Base-by-base conservation (phyloP, 2,797 vertebrate genomes). In the Clamator glandarius region DNA sequence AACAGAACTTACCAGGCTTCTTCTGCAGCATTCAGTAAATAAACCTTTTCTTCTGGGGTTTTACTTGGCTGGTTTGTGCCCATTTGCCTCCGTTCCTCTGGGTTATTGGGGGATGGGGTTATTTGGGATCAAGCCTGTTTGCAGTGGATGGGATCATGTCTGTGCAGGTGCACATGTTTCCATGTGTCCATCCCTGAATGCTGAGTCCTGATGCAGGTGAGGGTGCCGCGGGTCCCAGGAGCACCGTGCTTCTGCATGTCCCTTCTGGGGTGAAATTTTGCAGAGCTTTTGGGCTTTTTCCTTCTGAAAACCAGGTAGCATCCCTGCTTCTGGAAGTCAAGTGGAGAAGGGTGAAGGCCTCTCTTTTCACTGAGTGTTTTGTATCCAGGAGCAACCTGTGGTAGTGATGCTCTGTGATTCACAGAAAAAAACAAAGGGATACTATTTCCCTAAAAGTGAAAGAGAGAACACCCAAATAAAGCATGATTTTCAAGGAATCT, bases 21-120 rank as follows among this genome's bases (percentile, higher is more conserved):
- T 93, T 98, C 98, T 96, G 98, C 98, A 88, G 98, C 98, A 96
- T 98, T 99, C 98, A 98, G 98, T 99, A 98, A 98, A 97, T 97
- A 95, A 95, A 97, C 96, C 92, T 97, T 94, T 96, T 69, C 94
- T 92, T 87, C 59, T 76, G 96, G 95, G 92, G 36, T 42, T 68
- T 73, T 21, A 0, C 42, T 25, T 26, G 52, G 55, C 46, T 26
- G 55, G 15, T 67, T 46, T 11, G 36, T 58, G 50, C 66, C 77
- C 8, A 0, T 36, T 55, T 50, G 39, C 67, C 66, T 46, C 26
- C 57, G 46, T 26, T 59, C 63, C 33, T 3, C 5, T 10, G 50
- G 33, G 5, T 21, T 59, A 1, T 57, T 31, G 64, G 87, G 70
- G 70, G 44, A 5, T 24, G 52, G 59, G 50, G 35, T 79, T 72